phyloP scores from a whole-genome alignment of 2,113 vertebrate species.

The Rhynchopsitta pachyrhyncha region DNA sequence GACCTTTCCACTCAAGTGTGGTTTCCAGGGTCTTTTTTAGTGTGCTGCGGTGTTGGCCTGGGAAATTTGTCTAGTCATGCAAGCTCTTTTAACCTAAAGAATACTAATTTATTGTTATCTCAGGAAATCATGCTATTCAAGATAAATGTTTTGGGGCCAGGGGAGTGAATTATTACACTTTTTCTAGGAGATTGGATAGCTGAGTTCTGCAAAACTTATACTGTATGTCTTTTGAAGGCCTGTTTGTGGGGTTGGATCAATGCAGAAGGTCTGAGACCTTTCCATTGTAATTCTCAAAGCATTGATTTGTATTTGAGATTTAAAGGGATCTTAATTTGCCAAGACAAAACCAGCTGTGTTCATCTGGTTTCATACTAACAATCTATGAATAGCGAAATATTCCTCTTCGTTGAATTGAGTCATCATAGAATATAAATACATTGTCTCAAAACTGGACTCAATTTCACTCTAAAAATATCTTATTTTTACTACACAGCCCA shows the following conservation, averaged over 20 bases:
- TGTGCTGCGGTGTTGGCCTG: neutral
- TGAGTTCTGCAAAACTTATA: neutral
- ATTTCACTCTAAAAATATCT: neutral
- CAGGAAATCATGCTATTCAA: neutral
- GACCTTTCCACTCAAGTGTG: neutral
- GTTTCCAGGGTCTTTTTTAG: neutral
- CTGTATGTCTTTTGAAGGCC: neutral
- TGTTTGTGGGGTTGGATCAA: neutral
- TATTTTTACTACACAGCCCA: neutral
- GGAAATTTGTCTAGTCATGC: neutral
- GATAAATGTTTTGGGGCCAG: neutral
- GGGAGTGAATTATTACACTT: neutral
- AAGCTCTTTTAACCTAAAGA: neutral
- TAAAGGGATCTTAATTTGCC: neutral
- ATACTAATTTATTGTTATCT: neutral
- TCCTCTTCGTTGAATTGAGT: rapidly evolving
- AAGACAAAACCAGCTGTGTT: neutral
- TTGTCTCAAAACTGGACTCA: neutral
- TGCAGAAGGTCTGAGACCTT: neutral
- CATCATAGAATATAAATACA: neutral
- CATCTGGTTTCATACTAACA: neutral
- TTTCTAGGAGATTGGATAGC: neutral
- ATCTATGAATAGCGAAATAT: neutral
- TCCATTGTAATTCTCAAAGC: neutral
- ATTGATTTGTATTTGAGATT: neutral